phyloP scores from a whole-genome alignment of 2,113 vertebrate genomes.

The Sylvietta virens region DNA sequence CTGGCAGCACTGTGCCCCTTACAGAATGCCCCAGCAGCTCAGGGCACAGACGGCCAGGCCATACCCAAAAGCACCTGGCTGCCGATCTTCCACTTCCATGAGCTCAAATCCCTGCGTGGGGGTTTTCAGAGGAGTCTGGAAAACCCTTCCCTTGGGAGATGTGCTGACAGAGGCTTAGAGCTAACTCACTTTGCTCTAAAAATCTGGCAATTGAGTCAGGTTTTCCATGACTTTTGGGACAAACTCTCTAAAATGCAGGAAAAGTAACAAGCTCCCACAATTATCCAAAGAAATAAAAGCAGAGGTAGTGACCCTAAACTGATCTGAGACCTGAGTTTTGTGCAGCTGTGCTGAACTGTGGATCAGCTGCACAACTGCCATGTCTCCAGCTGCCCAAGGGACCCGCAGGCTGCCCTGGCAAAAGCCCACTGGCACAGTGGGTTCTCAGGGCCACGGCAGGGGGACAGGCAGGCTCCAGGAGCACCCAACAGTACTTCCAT shows the following conservation, averaged over 20 bases:
- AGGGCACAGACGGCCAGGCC: fast-evolving
- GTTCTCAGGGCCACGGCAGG: neutral
- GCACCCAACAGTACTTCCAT: neutral
- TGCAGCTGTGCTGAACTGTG: neutral
- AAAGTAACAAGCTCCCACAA: neutral
- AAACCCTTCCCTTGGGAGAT: neutral
- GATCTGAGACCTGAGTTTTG: neutral
- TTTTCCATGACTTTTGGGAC: neutral
- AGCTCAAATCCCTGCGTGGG: fast-evolving
- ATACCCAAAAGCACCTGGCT: fast-evolving
- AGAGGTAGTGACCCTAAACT: neutral
- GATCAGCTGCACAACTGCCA: fast-evolving
- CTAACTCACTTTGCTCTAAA: neutral
- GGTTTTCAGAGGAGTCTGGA: neutral
- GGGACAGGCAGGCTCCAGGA: neutral
- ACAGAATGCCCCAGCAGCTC: neutral
- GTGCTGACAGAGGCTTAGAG: neutral
- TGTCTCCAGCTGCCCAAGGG: fast-evolving
- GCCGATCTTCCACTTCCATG: fast-evolving
- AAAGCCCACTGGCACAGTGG: neutral
- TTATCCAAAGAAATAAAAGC: neutral
- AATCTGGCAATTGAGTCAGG: fast-evolving
- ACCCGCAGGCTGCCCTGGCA: neutral
- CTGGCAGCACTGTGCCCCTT: neutral
- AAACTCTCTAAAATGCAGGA: neutral